These are phyloP conservation scores for Pristionchus japonicus DNA, from an alignment of 2,888 invertebrate genomes.

Conservation along the genomic window DNA sequence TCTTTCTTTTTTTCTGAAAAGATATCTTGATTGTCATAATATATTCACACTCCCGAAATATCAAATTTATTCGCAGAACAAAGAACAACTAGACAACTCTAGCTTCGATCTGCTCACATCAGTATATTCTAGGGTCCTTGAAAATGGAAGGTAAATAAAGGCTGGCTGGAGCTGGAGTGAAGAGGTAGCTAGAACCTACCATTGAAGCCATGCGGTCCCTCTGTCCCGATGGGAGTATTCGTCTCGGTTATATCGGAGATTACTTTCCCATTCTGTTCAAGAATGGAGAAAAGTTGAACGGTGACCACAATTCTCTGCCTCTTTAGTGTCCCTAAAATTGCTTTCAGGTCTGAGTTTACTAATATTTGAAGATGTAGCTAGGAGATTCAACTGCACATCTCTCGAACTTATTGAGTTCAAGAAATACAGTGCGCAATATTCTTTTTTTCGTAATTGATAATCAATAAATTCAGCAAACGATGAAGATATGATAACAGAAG, in stretches of 20 bases:
- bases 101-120: background rate
- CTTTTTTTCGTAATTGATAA: too few relatives aligned
- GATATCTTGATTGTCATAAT: too few relatives aligned
- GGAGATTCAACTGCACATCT: background rate
- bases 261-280: conserved; percentile 22
- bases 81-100: background rate
- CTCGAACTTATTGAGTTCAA: background rate
- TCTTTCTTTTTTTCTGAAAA: too few relatives aligned
- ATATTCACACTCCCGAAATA: too few relatives aligned
- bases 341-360: background rate
- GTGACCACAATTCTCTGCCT: background rate
- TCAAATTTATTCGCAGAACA: too few relatives aligned
- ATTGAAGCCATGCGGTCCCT: background rate
- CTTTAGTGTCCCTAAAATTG: background rate
- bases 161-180: background rate
- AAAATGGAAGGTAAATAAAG: background rate
- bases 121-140: background rate
- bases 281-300: background rate
- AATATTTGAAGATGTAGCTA: background rate
- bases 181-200: background rate
- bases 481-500: background rate
- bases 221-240: background rate
- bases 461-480: conserved; percentile 9
- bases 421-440: background rate
- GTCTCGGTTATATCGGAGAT: conserved; percentile 10